Conservation (phyloP, 2,113 vertebrate genomes). For the Laticauda laticaudata region DNA sequence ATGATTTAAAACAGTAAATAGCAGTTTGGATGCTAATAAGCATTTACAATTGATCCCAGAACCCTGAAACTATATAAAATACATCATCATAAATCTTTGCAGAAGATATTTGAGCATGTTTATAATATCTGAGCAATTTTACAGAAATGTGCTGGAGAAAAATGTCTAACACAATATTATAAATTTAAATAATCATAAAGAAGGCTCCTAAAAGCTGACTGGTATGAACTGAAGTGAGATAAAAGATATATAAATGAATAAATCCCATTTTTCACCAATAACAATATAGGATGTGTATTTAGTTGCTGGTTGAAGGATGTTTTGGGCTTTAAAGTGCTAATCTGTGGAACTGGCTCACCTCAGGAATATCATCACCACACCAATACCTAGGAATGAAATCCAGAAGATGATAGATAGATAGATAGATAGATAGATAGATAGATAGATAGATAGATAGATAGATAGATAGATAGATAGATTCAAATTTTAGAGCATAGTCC, state of each 20-base stretch:
- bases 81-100: conserved; percentile 11
- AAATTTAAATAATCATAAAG: conserved; percentile 1
- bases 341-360: neutral
- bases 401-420: neutral
- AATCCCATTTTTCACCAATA: neutral
- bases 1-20: conserved; percentile 16
- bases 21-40: conserved; percentile 27
- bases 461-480: too few species aligned
- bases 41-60: conserved; percentile 25
- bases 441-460: too few species aligned
- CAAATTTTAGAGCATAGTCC: neutral
- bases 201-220: neutral
- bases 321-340: neutral
- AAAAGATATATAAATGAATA: neutral
- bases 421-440: too few species aligned
- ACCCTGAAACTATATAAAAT: conserved; percentile 9
- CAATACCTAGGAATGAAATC: neutral
- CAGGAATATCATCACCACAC: neutral
- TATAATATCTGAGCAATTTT: neutral
- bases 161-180: neutral
- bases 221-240: neutral
- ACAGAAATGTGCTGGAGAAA: conserved; percentile 9
- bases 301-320: neutral
- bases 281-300: neutral
- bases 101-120: conserved; percentile 8